A percentile compares a stretch with the other conserved stretches of the same genome.
These are phyloP conservation scores for Parasteatoda tepidariorum DNA, from an alignment of 1,140 invertebrate species.

Conservation along the genomic window DNA sequence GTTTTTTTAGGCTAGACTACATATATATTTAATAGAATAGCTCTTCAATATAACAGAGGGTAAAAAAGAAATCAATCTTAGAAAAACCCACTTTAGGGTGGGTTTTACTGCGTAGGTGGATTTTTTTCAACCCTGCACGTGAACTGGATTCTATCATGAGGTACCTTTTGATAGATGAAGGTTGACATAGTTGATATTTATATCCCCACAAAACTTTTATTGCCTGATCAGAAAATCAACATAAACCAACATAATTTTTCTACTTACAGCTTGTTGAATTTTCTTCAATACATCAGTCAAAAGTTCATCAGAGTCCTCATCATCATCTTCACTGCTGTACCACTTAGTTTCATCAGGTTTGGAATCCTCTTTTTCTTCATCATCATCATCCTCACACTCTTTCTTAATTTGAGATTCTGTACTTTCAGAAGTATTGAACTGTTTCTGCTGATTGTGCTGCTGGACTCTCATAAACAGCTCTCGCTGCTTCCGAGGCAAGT, in stretches of 20 bases:
- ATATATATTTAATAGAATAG: no score
- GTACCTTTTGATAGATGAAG: no score
- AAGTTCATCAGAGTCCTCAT: slow-evolving; percentile 70
- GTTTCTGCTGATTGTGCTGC: slow-evolving; percentile 66
- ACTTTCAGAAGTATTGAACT: neutral
- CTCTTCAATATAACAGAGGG: no score
- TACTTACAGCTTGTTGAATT: slow-evolving; percentile 61
- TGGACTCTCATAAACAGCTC: slow-evolving; percentile 78
- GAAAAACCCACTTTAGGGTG: no score
- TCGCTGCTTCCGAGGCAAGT: slow-evolving; percentile 77
- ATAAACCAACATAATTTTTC: neutral
- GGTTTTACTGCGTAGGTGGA: no score
- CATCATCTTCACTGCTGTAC: slow-evolving; percentile 79
- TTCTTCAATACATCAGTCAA: slow-evolving; percentile 66
- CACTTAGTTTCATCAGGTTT: slow-evolving; percentile 73
- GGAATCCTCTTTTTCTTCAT: slow-evolving; percentile 70
- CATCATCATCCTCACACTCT: slow-evolving; percentile 6
- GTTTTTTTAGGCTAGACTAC: no score
- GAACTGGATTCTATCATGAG: no score
- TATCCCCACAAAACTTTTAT: no score
- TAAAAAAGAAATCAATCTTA: no score
- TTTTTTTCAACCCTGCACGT: no score
- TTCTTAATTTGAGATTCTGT: slow-evolving; percentile 17
- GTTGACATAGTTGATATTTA: no score
- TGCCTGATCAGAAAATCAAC: no score